A percentile compares a stretch with the other conserved stretches of the same genome.
phyloP scores from a whole-genome alignment of 2,888 invertebrate genomes.

The Eupeodes luniger region DNA sequence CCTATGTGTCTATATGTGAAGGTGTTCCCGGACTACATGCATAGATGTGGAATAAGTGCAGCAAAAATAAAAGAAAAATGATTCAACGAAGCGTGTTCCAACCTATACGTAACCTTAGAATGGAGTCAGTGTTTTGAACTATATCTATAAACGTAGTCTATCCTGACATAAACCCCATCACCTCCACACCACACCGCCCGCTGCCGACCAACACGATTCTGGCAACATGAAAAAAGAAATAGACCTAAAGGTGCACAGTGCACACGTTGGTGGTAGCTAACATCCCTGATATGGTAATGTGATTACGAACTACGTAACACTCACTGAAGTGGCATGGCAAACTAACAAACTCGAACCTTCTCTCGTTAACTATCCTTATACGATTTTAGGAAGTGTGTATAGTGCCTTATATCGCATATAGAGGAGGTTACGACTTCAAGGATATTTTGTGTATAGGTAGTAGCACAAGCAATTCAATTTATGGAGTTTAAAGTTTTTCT shows the following conservation, averaged over 20 bases:
- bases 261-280: conserved; percentile 55
- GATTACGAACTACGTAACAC: conserved; percentile 62
- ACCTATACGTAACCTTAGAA: conserved; percentile 46
- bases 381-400: conserved; percentile 9
- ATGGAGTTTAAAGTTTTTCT: conserved; percentile 36
- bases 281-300: conserved; percentile 71
- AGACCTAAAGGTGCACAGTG: conserved; percentile 30
- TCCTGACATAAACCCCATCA: not conserved
- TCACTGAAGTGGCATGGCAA: conserved; percentile 47
- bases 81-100: conserved; percentile 36
- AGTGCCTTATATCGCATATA: not conserved
- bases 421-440: not conserved
- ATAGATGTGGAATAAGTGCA: conserved; percentile 26
- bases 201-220: not conserved
- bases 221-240: not conserved
- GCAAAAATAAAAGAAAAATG: conserved; percentile 13
- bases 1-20: not conserved
- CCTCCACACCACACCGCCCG: not conserved
- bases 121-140: conserved; percentile 34
- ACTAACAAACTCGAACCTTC: not conserved
- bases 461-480: conserved; percentile 50
- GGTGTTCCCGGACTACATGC: conserved; percentile 39
- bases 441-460: not conserved
- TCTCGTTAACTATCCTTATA: no score
- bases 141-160: not conserved